Evolutionary conservation across 2,888 invertebrate species (phyloP), one percentile per base, ranked within the genome.

Genomic region (Taenaris catops): DNA sequence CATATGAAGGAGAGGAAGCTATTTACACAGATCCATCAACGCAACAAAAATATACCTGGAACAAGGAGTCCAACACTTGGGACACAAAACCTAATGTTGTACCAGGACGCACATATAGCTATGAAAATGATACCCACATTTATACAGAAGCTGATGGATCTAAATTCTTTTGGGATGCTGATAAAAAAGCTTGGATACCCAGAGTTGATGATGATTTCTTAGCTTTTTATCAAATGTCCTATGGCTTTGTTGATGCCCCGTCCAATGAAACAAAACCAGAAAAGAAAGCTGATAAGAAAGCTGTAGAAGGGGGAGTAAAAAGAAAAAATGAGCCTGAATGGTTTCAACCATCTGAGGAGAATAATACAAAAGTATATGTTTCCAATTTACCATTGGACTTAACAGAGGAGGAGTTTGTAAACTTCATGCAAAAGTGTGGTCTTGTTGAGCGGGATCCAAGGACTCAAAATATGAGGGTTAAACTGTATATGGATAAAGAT

Each of bases 201-300:
- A 96, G 96, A 89, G 91, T 99, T 43, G 96, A 98, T 83, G 97
- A 97, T 58, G 96, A 99, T 55, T 99, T 99, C 63, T 90, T 99
- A 86, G 99, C 98, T 0, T 90, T 90, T 36, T 99, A 99, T 84
- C 98, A 99, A 80, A 94, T 98, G 91, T 96, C 90, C 59, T 99
- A 99, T 78, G 96, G 96, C 2, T 95, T 96, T 68, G 87, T 91
- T 25, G 92, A 94, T 55, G 91, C 91, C 50, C 87, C 79, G 32
- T 26, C 63, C 7, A 61, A 63, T 34, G 62, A 78, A 43, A 52
- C 49, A 9, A 60, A 66, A 31, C 64, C 67, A 36, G 48, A 73
- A 45, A 65, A 69, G 41, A 73, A 74, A 43, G 68, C 68, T 39
- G 51, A 41, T 7, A 45, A 55, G 44, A 75, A 64, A 47, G 62